Conservation (phyloP, 2,797 vertebrate genomes). For the Sebastes taczanowskii region DNA sequence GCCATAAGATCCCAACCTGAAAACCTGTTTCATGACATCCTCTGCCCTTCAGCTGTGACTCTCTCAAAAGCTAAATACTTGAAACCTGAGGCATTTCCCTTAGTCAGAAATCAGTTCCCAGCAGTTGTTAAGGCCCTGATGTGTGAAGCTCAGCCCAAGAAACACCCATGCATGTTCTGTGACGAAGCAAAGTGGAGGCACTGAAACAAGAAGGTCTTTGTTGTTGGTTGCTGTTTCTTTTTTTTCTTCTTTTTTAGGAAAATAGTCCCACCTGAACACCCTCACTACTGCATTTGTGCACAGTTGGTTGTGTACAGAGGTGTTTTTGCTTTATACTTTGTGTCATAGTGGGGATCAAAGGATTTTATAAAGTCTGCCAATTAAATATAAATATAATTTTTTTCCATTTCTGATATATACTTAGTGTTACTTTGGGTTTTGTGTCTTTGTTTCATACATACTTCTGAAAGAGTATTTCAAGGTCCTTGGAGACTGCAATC, state of each 20-base stretch:
- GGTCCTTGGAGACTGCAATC: too few species aligned
- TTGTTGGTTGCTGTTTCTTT: background rate
- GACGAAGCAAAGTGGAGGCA: background rate
- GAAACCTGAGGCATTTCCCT: background rate
- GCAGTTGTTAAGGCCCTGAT: background rate
- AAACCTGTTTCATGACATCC: background rate
- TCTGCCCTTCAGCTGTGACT: background rate
- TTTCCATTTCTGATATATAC: background rate
- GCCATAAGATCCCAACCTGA: background rate
- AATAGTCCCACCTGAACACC: background rate
- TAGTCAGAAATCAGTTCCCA: background rate
- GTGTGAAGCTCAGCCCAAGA: background rate
- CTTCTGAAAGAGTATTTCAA: background rate
- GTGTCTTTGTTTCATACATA: background rate
- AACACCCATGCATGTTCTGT: background rate
- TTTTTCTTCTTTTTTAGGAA: background rate
- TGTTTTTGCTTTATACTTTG: background rate
- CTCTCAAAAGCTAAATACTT: background rate
- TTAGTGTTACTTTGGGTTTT: background rate
- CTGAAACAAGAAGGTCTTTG: conserved; percentile 39
- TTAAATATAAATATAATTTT: background rate
- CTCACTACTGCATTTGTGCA: background rate
- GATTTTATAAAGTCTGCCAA: background rate
- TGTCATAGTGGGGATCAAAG: background rate
- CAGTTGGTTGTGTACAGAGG: background rate